These are phyloP conservation scores for Orthosia gracilis DNA, from an alignment of 2,888 invertebrate species.

Conservation along the genomic window DNA sequence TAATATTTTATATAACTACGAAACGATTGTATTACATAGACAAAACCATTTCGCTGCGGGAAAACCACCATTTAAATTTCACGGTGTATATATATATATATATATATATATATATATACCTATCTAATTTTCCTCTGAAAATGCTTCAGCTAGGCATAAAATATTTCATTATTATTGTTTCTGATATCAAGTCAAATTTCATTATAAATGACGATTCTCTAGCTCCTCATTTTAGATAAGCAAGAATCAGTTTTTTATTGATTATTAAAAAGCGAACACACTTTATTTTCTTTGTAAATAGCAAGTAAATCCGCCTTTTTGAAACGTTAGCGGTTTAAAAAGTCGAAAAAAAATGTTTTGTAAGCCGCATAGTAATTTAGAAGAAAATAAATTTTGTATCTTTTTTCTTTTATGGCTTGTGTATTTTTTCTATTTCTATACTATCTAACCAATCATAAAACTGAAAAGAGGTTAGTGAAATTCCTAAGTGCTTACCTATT, in stretches of 20 bases:
- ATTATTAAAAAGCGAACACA: not conserved
- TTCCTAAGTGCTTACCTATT: not conserved
- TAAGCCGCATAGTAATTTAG: not conserved
- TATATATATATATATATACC: no score
- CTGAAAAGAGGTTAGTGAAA: constrained; percentile 3
- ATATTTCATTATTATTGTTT: not conserved
- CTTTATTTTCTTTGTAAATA: not conserved
- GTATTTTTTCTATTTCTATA: not conserved
- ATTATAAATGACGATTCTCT: constrained; percentile 18
- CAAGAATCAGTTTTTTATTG: not conserved
- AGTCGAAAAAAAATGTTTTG: not conserved
- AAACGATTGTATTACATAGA: no score
- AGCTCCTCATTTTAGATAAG: not conserved
- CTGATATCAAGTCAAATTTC: not conserved
- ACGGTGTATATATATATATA: no score
- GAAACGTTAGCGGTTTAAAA: not conserved
- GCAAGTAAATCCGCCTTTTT: not conserved
- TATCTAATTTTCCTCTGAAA: not conserved
- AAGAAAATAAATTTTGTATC: not conserved
- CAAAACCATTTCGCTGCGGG: no score
- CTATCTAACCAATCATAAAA: not conserved
- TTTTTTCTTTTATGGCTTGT: not conserved
- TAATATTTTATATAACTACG: no score
- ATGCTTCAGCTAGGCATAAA: not conserved
- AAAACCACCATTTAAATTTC: no score